Base-by-base conservation (phyloP, 2,888 invertebrate species). In the Campaea margaritaria region DNA sequence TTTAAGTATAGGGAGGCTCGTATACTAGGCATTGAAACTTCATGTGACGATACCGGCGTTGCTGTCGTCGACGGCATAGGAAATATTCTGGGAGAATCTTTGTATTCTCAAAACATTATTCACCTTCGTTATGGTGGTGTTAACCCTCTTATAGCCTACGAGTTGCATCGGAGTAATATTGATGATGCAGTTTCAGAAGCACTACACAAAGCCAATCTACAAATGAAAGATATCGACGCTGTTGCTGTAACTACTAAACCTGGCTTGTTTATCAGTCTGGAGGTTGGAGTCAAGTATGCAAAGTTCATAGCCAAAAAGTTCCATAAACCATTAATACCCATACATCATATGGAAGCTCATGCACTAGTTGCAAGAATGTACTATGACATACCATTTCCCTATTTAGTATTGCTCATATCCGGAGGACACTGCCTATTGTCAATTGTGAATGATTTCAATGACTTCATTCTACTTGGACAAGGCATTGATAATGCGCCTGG, bases 301-400 rank as follows among this genome's bases (percentile, higher is more conserved):
- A 96, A 96, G 76, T 93, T 95, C 76, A 83, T 98, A 48, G 95
- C 96, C 15, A 93, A 90, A 68, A 87, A 90, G 52, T 91, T 94
- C 65, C 87, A 93, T 0, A 97, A 96, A 82, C 98, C 98, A 0
- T 89, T 99, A 65, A 97, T 99, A 80, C 98, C 99, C 0, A 96
- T 99, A 60, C 99, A 99, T 93, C 99, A 99, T 76, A 99, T 99
- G 99, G 96, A 99, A 93, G 99, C 99, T 0, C 99, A 99, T 93
- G 98, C 99, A 4, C 90, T 99, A 58, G 97, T 97, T 13, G 96
- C 95, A 16, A 94, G 99, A 80, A 95, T 99, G 95, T 91, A 82
- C 67, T 70, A 94, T 72, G 78, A 94, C 68, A 89, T 98, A 49
- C 90, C 95, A 57, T 99, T 96, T 91, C 99, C 99, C 21, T 99